Percentiles rank a stretch among this genome's conserved stretches.
Evolutionary conservation across 2,113 vertebrate species (phyloP).

Genomic region (Solea solea): DNA sequence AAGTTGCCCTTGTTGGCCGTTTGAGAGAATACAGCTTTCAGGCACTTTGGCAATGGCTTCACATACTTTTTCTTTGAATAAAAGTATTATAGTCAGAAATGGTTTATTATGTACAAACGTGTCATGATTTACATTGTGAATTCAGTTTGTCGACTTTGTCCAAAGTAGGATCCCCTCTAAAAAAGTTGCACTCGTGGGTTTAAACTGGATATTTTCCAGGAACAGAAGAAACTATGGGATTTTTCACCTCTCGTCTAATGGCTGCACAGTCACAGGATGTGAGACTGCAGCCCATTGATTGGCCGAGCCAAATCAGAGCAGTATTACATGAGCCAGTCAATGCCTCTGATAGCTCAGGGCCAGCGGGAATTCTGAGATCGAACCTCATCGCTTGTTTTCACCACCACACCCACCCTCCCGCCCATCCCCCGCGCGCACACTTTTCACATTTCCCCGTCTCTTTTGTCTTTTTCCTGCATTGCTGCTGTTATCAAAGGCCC

Average conservation of each 20-base stretch:
- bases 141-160: too few species aligned
- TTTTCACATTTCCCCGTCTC: slow-evolving; percentile 49
- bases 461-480: not conserved
- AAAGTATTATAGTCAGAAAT: too few species aligned
- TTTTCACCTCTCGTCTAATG: slow-evolving; percentile 61
- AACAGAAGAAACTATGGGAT: slow-evolving; percentile 39
- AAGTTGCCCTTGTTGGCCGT: too few species aligned
- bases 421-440: too few species aligned
- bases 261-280: slow-evolving; percentile 67
- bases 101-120: too few species aligned
- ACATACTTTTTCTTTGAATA: too few species aligned
- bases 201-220: slow-evolving; percentile 24
- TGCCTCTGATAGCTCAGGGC: slow-evolving; percentile 71
- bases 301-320: slow-evolving; percentile 72
- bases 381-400: slow-evolving; percentile 54
- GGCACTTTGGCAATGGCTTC: too few species aligned
- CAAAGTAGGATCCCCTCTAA: too few species aligned
- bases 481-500: slow-evolving; percentile 4
- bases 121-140: too few species aligned
- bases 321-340: slow-evolving; percentile 79
- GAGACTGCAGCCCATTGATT: slow-evolving; percentile 74
- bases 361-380: slow-evolving; percentile 63
- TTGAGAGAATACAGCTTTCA: too few species aligned
- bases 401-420: not conserved
- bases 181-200: not conserved